A percentile compares a stretch with the other conserved stretches of the same genome.
phyloP scores from a whole-genome alignment of 2,888 invertebrate genomes.

The Nycteola revayana region DNA sequence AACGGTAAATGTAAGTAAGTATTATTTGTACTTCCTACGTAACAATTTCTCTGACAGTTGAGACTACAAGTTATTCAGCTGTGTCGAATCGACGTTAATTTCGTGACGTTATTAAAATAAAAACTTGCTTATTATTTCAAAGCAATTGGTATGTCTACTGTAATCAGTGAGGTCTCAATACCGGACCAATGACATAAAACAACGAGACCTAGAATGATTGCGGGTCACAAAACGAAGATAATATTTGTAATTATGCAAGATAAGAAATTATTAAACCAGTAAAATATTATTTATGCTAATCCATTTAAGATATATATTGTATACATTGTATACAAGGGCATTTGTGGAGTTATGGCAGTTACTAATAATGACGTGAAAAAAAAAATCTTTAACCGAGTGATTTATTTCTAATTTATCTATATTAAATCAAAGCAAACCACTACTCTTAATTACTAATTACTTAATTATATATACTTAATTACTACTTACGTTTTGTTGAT shows the following conservation, averaged over 20 bases:
- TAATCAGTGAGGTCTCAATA: constrained; percentile 42
- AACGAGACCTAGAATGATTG: constrained; percentile 54
- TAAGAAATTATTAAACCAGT: constrained; percentile 48
- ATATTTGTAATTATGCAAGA: constrained; percentile 49
- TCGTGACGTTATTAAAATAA: too few species aligned
- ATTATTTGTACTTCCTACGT: constrained; percentile 9
- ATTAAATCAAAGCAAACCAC: too few species aligned
- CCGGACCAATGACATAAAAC: constrained; percentile 50
- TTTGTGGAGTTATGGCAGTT: too few species aligned
- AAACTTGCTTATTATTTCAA: too few species aligned
- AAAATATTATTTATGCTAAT: constrained; percentile 34
- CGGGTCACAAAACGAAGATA: constrained; percentile 57
- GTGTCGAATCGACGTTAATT: constrained; percentile 18
- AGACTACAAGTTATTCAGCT: constrained; percentile 2
- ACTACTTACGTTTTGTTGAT: too few species aligned
- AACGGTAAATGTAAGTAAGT: constrained; percentile 9
- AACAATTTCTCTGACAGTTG: constrained; percentile 5
- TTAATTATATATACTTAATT: too few species aligned
- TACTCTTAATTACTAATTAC: too few species aligned
- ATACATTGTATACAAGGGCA: too few species aligned
- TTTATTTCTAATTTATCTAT: too few species aligned
- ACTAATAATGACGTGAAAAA: too few species aligned
- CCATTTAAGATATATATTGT: constrained; percentile 27
- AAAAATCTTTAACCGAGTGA: too few species aligned
- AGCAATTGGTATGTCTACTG: too few species aligned